Evolutionary conservation across 2,888 invertebrate species (phyloP).

Genomic region (Sphaerophoria taeniata): DNA sequence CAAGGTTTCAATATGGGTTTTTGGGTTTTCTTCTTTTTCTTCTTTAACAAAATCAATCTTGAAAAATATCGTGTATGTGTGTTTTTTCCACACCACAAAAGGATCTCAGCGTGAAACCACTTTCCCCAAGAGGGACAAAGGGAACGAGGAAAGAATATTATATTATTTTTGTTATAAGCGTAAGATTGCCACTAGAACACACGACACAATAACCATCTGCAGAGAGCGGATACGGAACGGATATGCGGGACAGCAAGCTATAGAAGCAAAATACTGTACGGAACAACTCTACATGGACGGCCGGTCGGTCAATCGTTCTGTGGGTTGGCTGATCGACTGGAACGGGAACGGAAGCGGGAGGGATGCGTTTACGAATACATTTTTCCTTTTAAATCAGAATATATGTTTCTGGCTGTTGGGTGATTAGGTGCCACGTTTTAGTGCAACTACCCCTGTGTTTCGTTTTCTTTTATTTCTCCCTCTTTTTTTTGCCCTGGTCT

Average conservation of each 20-base stretch:
- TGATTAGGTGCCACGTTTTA: conserved; percentile 57
- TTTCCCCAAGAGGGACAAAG: conserved; percentile 24
- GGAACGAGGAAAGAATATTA: neutral
- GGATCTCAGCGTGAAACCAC: conserved; percentile 59
- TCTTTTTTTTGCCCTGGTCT: neutral
- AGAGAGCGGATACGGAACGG: conserved; percentile 40
- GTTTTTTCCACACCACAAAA: conserved; percentile 12
- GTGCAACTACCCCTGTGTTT: conserved; percentile 55
- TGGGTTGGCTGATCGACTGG: neutral
- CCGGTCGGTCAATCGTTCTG: neutral
- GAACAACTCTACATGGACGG: neutral
- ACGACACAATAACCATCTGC: conserved; percentile 42
- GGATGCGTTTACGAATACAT: conserved; percentile 26
- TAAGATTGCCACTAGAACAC: conserved; percentile 54
- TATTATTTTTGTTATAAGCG: conserved; percentile 18
- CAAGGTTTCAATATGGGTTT: conserved; percentile 13
- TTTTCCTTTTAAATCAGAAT: conserved; percentile 15
- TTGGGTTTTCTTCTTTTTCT: neutral
- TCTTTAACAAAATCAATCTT: conserved; percentile 19
- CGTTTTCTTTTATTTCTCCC: conserved; percentile 37
- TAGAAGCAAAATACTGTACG: neutral
- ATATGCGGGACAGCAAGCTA: conserved; percentile 16
- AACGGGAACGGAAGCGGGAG: neutral
- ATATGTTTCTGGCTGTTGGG: conserved; percentile 20
- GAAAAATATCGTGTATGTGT: conserved; percentile 2